Conservation (phyloP, 2,797 vertebrate species). For the Pyrocephalus nanus region DNA sequence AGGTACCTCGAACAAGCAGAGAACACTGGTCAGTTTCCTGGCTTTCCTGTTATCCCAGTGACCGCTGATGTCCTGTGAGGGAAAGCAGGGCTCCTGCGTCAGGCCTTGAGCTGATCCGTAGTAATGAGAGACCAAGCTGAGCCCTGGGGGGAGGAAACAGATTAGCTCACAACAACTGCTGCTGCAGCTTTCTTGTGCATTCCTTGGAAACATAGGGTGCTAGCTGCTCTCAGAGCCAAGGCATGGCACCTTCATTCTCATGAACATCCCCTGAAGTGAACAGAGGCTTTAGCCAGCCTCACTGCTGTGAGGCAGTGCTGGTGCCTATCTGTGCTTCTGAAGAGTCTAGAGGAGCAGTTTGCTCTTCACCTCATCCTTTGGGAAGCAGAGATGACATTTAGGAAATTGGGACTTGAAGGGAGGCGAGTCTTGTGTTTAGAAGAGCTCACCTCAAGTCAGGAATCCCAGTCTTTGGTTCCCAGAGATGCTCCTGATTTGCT, state of each 20-base stretch:
- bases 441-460: neutral
- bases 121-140: neutral
- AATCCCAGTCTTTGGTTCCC: neutral
- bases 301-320: neutral
- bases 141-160: neutral
- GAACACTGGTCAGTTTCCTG: neutral
- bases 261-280: neutral
- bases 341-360: neutral
- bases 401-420: neutral
- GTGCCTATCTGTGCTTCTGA: neutral
- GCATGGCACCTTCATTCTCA: neutral
- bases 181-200: neutral
- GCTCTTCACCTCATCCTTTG: neutral
- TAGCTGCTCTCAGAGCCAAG: neutral
- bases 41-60: neutral
- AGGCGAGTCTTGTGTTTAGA: neutral
- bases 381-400: neutral
- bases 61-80: neutral
- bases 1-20: neutral
- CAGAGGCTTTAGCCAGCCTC: neutral
- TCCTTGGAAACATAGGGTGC: neutral
- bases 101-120: neutral
- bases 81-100: neutral
- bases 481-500: neutral
- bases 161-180: constrained; percentile 9